Percentiles rank a stretch among this genome's conserved stretches.
Conservation (phyloP, 2,888 invertebrate species). For the Tenthredo distinguenda region DNA sequence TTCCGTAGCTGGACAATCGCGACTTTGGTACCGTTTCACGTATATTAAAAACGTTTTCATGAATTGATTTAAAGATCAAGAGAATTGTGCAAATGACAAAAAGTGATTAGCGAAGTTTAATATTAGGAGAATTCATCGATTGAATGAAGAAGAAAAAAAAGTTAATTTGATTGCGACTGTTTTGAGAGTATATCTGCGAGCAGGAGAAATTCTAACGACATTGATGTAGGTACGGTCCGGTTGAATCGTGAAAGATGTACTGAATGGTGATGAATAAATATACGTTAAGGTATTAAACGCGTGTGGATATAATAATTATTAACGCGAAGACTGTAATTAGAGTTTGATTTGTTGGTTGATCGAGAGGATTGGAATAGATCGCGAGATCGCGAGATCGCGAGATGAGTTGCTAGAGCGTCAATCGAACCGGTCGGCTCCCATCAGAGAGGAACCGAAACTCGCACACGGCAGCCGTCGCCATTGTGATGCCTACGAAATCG, state of each 20-base stretch:
- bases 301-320: conserved; percentile 18
- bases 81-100: neutral
- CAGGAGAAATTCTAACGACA: neutral
- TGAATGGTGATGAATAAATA: conserved; percentile 20
- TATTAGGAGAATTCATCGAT: neutral
- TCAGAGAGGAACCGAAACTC: conserved; percentile 39
- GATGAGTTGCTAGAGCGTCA: neutral
- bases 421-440: conserved; percentile 34
- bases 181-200: neutral
- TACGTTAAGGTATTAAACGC: neutral
- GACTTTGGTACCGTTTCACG: neutral
- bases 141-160: neutral
- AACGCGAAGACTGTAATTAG: neutral
- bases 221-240: neutral
- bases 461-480: conserved; percentile 58
- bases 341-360: conserved; percentile 29
- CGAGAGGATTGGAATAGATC: conserved; percentile 7
- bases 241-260: neutral
- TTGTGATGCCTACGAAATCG: conserved; percentile 68
- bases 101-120: neutral
- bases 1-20: neutral
- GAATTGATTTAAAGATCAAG: neutral
- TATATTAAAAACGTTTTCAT: neutral
- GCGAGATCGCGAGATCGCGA: neutral
- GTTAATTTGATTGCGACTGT: neutral